Conservation (phyloP, 2,113 vertebrate genomes). For the Ranitomeya imitator region DNA sequence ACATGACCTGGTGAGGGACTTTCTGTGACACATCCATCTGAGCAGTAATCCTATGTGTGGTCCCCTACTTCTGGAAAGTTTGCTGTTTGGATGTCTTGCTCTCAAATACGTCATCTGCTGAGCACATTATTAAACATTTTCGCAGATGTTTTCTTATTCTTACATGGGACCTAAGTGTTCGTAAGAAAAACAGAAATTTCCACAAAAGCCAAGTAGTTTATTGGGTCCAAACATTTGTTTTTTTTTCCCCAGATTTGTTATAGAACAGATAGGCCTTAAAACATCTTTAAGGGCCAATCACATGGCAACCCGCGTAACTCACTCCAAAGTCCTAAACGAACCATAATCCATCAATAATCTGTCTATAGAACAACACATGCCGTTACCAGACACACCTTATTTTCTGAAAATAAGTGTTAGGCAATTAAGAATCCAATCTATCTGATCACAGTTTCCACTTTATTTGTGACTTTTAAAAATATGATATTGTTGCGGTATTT, state of each 20-base stretch:
- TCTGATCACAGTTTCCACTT: too few species aligned
- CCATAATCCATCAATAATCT: not conserved
- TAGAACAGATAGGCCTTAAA: not conserved
- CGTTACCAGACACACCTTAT: too few species aligned
- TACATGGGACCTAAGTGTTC: not conserved
- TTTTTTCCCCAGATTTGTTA: not conserved
- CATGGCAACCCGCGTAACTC: not conserved
- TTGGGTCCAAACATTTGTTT: not conserved
- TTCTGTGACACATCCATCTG: conserved; percentile 3
- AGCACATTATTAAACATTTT: not conserved
- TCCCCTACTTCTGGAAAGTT: not conserved
- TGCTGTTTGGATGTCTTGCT: not conserved
- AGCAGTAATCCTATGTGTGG: not conserved
- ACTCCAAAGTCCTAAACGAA: not conserved
- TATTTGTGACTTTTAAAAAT: too few species aligned
- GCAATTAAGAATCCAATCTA: too few species aligned
- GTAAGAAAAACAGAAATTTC: not conserved
- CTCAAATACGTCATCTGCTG: not conserved
- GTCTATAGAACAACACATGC: too few species aligned
- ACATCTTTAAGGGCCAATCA: not conserved
- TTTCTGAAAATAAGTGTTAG: too few species aligned
- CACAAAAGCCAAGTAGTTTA: not conserved
- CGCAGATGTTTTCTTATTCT: not conserved
- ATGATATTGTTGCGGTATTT: too few species aligned
- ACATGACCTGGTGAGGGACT: not conserved